Percentiles rank a stretch among this genome's conserved stretches.
Evolutionary conservation across 2,113 vertebrate species (phyloP).

Genomic region (Scopus umbretta): DNA sequence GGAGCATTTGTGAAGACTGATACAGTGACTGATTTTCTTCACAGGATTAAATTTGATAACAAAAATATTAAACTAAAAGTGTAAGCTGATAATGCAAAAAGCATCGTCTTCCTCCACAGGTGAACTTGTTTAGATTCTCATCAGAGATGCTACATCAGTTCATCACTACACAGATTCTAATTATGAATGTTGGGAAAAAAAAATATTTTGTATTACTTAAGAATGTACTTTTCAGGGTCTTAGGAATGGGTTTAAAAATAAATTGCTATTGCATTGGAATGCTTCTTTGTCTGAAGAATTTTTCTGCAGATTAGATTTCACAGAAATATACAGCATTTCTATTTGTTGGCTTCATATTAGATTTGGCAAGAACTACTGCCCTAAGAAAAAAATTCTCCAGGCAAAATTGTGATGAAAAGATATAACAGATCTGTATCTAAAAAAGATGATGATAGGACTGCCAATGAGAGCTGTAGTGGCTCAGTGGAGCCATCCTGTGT

Average conservation of each 20-base stretch:
- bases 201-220: neutral
- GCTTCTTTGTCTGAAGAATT: neutral
- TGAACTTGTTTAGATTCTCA: neutral
- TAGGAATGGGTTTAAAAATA: neutral
- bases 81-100: neutral
- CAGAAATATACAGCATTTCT: neutral
- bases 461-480: neutral
- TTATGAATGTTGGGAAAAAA: neutral
- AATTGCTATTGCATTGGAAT: neutral
- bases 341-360: neutral
- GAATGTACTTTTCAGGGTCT: neutral
- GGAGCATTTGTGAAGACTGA: neutral
- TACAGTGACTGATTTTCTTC: neutral
- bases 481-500: slow-evolving; percentile 27
- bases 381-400: neutral
- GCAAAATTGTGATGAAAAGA: slow-evolving; percentile 26
- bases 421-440: neutral
- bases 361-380: neutral
- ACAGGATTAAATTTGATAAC: neutral
- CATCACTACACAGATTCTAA: neutral
- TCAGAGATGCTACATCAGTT: neutral
- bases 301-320: neutral
- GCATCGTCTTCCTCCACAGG: neutral
- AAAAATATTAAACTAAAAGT: neutral
- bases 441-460: neutral